phyloP scores from a whole-genome alignment of 2,888 invertebrate species.

The Athalia circularis region DNA sequence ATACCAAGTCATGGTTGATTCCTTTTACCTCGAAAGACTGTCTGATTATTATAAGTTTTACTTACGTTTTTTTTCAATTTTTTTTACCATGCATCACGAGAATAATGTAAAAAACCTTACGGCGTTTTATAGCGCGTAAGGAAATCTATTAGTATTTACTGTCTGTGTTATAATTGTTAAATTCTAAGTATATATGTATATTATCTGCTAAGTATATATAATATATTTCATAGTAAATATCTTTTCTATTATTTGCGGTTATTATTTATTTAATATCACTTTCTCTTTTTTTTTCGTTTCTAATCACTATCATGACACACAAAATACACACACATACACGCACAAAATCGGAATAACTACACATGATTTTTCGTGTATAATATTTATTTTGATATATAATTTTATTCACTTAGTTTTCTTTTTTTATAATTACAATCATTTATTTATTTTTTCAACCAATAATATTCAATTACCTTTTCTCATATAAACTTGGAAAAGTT shows the following conservation, averaged over 20 bases:
- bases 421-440: too few species aligned
- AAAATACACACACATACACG: too few species aligned
- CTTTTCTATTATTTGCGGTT: conserved; percentile 25
- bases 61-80: conserved; percentile 48
- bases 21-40: conserved; percentile 59
- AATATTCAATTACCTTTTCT: too few species aligned
- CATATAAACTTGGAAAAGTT: too few species aligned
- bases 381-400: too few species aligned
- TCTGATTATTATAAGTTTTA: conserved; percentile 55
- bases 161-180: conserved; percentile 34
- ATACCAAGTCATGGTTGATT: conserved; percentile 19
- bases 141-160: conserved; percentile 40
- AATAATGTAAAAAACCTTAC: conserved; percentile 23
- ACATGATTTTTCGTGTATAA: too few species aligned
- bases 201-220: conserved; percentile 10
- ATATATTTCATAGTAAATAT: conserved; percentile 31
- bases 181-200: conserved; percentile 35
- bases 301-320: background rate
- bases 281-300: background rate
- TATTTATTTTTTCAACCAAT: too few species aligned
- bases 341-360: too few species aligned
- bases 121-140: conserved; percentile 9
- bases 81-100: conserved; percentile 43
- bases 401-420: too few species aligned
- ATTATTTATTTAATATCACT: conserved; percentile 4